Conservation (phyloP, 2,888 invertebrate genomes). For the Stenchaetothrips biformis region DNA sequence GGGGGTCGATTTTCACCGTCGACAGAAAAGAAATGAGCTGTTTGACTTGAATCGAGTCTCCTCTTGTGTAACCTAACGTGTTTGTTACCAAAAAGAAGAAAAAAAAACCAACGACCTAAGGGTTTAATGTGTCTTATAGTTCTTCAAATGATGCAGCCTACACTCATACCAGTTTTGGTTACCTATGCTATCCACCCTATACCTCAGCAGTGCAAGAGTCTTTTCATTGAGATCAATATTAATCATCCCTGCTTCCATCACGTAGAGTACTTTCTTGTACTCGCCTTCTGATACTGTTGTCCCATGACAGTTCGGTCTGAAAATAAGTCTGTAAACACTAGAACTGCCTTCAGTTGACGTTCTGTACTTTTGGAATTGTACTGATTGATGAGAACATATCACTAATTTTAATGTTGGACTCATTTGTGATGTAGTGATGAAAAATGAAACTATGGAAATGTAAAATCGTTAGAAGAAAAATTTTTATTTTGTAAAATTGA, state of each 20-base stretch:
- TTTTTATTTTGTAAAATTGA: neutral
- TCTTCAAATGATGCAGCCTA: too few species aligned
- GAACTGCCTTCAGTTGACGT: constrained; percentile 16
- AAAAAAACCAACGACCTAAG: too few species aligned
- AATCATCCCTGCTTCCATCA: neutral
- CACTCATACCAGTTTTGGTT: too few species aligned
- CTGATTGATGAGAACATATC: constrained; percentile 21
- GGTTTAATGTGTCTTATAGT: too few species aligned
- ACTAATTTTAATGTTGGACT: constrained; percentile 20
- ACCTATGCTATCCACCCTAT: too few species aligned
- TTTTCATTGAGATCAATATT: neutral
- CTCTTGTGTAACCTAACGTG: too few species aligned
- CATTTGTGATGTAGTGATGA: constrained; percentile 7
- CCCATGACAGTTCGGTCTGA: constrained; percentile 2
- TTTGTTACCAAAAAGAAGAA: too few species aligned
- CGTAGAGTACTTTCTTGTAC: neutral
- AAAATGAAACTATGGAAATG: neutral
- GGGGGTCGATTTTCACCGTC: too few species aligned
- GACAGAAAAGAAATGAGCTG: too few species aligned
- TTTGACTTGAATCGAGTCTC: too few species aligned
- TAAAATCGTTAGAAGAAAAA: neutral
- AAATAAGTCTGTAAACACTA: constrained; percentile 5
- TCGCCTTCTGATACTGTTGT: neutral
- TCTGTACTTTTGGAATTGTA: neutral
- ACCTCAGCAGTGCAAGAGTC: too few species aligned